Evolutionary conservation across 1,140 invertebrate species (phyloP).

Genomic region (Schlechtendalia chinensis): DNA sequence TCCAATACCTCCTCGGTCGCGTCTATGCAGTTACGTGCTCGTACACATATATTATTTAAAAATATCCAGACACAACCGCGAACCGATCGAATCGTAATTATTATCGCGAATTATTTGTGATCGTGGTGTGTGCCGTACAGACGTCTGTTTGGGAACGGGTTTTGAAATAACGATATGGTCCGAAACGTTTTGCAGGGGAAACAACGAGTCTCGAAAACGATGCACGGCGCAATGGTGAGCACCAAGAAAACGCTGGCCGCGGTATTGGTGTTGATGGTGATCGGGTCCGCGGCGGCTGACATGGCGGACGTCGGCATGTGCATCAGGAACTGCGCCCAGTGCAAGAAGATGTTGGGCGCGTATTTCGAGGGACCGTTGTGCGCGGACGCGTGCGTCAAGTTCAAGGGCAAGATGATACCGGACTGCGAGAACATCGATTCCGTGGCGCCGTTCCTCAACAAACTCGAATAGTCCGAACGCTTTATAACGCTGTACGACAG

Average conservation of each 20-base stretch:
- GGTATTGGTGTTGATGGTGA: background rate
- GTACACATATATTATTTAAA: too few species aligned
- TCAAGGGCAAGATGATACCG: slow-evolving; percentile 76
- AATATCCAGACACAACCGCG: too few species aligned
- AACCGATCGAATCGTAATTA: too few species aligned
- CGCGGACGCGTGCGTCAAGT: slow-evolving; percentile 76
- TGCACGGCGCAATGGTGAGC: background rate
- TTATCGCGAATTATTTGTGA: too few species aligned
- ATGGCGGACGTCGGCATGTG: slow-evolving; percentile 61
- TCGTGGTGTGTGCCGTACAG: too few species aligned
- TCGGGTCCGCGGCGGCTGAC: background rate
- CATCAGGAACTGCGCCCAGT: slow-evolving; percentile 82
- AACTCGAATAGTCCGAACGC: slow-evolving; percentile 57
- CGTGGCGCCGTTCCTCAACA: slow-evolving; percentile 76
- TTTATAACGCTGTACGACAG: too few species aligned
- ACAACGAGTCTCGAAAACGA: background rate
- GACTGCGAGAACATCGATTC: slow-evolving; percentile 78
- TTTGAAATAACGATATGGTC: too few species aligned
- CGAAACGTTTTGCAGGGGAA: background rate
- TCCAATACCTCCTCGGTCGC: too few species aligned
- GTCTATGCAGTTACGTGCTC: too few species aligned
- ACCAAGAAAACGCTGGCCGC: background rate
- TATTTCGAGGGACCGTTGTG: slow-evolving; percentile 82
- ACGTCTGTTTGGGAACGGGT: too few species aligned
- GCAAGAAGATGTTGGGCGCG: slow-evolving; percentile 79